Percentiles rank a stretch among this genome's conserved stretches.
Conservation (phyloP, 2,888 invertebrate genomes). For the Synergus umbraculus region DNA sequence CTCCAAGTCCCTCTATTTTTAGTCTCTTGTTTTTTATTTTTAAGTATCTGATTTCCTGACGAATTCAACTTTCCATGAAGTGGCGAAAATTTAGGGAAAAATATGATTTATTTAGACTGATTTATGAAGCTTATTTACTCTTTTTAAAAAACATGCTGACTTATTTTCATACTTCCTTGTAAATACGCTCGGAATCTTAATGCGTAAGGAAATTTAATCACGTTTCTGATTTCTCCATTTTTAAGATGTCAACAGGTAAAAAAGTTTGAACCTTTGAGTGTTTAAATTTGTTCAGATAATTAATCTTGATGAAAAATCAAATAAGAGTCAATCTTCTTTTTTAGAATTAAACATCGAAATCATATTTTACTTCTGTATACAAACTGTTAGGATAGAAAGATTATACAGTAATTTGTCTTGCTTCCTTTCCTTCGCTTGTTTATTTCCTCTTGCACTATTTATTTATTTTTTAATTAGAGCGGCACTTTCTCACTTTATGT, state of each 20-base stretch:
- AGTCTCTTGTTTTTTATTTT: constrained; percentile 4
- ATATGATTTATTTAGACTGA: background rate
- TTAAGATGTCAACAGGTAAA: background rate
- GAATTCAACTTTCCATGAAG: background rate
- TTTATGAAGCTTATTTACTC: background rate
- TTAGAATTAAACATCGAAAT: background rate
- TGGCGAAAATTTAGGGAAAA: background rate
- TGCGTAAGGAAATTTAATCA: background rate
- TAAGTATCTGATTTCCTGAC: background rate
- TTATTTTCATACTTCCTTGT: background rate
- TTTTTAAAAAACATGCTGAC: background rate
- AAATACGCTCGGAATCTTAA: background rate
- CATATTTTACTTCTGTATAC: background rate
- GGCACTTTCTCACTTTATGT: background rate
- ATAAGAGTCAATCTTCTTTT: too few species aligned
- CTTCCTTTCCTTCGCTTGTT: background rate
- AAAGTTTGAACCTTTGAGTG: background rate
- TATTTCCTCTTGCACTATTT: background rate
- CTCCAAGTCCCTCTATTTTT: background rate
- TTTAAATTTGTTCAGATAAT: background rate
- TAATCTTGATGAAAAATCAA: too few species aligned
- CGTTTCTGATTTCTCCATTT: background rate
- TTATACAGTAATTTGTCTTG: background rate
- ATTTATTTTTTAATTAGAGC: constrained; percentile 15
- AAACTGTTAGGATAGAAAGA: background rate